phyloP scores from a whole-genome alignment of 2,888 invertebrate species.

The Electrophaes corylata region DNA sequence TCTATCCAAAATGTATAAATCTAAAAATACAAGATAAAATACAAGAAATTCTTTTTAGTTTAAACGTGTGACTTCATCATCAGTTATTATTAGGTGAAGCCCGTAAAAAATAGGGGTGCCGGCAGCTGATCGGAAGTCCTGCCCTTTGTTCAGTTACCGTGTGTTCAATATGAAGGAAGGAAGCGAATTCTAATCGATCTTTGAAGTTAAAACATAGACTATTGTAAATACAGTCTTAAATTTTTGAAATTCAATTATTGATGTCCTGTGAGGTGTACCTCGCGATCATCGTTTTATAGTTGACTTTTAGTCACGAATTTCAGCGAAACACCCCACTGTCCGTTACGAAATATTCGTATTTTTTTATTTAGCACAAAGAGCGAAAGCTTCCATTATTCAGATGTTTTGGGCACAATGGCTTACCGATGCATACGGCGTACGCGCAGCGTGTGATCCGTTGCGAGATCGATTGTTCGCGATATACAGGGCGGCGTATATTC shows the following conservation, averaged over 20 bases:
- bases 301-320: slow-evolving; percentile 52
- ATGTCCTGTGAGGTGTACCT: not conserved
- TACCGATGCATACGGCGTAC: slow-evolving; percentile 65
- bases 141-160: slow-evolving; percentile 78
- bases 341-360: slow-evolving; percentile 71
- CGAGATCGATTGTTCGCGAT: slow-evolving; percentile 76
- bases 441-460: slow-evolving; percentile 78
- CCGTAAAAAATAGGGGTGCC: slow-evolving; percentile 72
- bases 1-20: too few relatives aligned
- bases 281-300: slow-evolving; percentile 10
- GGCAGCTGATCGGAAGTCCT: slow-evolving; percentile 84
- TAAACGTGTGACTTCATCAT: slow-evolving; percentile 52
- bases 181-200: slow-evolving; percentile 54
- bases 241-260: slow-evolving; percentile 5
- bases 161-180: slow-evolving; percentile 73
- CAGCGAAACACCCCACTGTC: slow-evolving; percentile 65
- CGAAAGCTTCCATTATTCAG: slow-evolving; percentile 76
- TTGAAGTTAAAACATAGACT: slow-evolving; percentile 22
- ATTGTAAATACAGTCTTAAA: too few relatives aligned
- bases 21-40: too few relatives aligned
- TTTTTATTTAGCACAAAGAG: slow-evolving; percentile 72
- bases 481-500: slow-evolving; percentile 70
- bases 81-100: slow-evolving; percentile 75
- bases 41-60: too few relatives aligned
- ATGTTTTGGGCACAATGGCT: slow-evolving; percentile 72